Conservation (phyloP, 2,113 vertebrate species). For the Gopherus flavomarginatus region DNA sequence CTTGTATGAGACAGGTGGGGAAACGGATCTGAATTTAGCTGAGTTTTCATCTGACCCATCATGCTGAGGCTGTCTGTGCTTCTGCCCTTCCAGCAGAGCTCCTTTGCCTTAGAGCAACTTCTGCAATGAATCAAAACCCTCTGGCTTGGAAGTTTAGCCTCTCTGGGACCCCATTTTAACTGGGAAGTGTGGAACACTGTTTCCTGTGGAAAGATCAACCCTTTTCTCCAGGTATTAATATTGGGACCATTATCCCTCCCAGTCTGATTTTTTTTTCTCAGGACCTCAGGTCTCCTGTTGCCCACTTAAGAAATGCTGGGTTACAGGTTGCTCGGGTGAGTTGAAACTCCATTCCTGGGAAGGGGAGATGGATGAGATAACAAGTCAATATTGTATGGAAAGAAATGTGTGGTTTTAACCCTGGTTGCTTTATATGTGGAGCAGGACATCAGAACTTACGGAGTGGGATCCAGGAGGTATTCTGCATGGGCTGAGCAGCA, state of each 20-base stretch:
- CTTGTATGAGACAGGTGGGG: background rate
- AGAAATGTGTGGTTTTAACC: background rate
- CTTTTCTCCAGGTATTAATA: background rate
- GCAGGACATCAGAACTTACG: background rate
- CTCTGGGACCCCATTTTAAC: background rate
- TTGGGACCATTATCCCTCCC: background rate
- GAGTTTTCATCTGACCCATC: background rate
- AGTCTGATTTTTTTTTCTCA: background rate
- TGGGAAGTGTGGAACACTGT: background rate
- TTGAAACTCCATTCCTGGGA: background rate
- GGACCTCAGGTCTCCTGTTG: background rate
- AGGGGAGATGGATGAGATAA: background rate
- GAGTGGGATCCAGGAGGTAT: background rate
- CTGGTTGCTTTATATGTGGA: background rate
- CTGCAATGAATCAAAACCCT: background rate
- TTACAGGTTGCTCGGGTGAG: background rate
- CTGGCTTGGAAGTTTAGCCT: background rate
- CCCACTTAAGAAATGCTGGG: background rate
- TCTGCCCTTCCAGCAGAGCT: background rate
- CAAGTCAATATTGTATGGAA: background rate
- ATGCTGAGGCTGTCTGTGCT: background rate
- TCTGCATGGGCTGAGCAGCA: background rate
- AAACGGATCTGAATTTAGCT: background rate
- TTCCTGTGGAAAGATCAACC: background rate
- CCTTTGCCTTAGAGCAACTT: background rate